Evolutionary conservation across 2,797 vertebrate species (phyloP), one percentile per base, ranked within the genome.

Genomic region (Poeciliopsis infans): DNA sequence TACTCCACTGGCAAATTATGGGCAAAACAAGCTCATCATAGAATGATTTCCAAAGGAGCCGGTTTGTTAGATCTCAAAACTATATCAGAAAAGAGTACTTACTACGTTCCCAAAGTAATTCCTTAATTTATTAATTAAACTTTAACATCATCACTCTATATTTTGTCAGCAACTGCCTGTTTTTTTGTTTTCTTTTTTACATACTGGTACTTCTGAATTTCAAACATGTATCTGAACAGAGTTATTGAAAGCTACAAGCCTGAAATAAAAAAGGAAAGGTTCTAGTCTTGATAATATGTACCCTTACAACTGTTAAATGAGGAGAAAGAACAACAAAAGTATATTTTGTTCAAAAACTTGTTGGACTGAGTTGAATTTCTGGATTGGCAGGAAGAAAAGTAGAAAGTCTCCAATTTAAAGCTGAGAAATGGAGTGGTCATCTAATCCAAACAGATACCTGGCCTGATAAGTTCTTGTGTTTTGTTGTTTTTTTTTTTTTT

Each of bases 371-470:
- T 81, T 81, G 83, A 81, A 89, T 84, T 86, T 90, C 85, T 88
- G 86, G 88, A 91, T 90, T 88, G 90, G 82, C 85, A 80, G 90
- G 88, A 87, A 88, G 90, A 94, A 93, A 91, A 89, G 92, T 79
- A 92, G 92, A 93, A 95, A 94, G 93, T 91, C 93, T 92, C 81
- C 94, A 96, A 95, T 96, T 95, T 95, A 94, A 92, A 92, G 83
- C 91, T 93, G 94, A 90, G 94, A 95, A 96, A 94, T 94, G 90
- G 90, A 93, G 93, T 47, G 90, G 93, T 92, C 92, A 85, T 93
- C 93, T 93, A 92, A 96, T 95, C 92, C 93, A 95, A 95, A 95
- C 92, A 95, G 92, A 94, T 92, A 90, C 89, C 88, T 87, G 83
- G 86, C 92, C 89, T 94, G 94, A 94, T 95, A 93, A 93, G 92